Percentiles rank a stretch among this genome's conserved stretches.
phyloP scores from a whole-genome alignment of 2,113 vertebrate genomes.

The Eolophus roseicapilla region DNA sequence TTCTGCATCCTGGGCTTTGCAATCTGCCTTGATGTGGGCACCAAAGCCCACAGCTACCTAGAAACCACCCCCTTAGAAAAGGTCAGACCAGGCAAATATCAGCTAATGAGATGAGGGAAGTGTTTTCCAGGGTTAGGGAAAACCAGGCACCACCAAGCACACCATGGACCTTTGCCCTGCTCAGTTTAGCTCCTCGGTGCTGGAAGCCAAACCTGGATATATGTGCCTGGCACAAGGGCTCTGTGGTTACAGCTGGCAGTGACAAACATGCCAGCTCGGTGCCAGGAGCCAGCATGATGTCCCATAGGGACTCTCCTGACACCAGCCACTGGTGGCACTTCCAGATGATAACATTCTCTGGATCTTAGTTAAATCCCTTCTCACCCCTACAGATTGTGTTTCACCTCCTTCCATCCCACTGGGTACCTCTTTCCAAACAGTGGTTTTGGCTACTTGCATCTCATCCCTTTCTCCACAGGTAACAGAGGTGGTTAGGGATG shows the following conservation, averaged over 20 bases:
- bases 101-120: background rate
- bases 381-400: background rate
- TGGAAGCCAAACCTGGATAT: background rate
- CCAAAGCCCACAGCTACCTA: background rate
- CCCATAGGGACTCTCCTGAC: background rate
- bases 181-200: background rate
- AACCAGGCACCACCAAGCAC: background rate
- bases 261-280: rapidly evolving
- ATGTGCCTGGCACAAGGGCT: background rate
- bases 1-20: background rate
- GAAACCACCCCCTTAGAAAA: background rate
- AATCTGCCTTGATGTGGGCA: background rate
- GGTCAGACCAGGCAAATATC: background rate
- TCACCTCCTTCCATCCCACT: background rate
- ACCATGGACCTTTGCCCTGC: background rate
- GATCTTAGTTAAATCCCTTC: background rate
- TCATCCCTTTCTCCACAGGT: rapidly evolving
- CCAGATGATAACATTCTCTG: background rate
- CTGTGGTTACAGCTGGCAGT: background rate
- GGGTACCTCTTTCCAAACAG: background rate
- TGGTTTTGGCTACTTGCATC: background rate
- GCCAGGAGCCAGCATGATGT: background rate
- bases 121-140: background rate
- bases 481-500: background rate
- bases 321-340: background rate